Evolutionary conservation across 2,113 vertebrate genomes (phyloP).

Genomic region (Gopherus flavomarginatus): DNA sequence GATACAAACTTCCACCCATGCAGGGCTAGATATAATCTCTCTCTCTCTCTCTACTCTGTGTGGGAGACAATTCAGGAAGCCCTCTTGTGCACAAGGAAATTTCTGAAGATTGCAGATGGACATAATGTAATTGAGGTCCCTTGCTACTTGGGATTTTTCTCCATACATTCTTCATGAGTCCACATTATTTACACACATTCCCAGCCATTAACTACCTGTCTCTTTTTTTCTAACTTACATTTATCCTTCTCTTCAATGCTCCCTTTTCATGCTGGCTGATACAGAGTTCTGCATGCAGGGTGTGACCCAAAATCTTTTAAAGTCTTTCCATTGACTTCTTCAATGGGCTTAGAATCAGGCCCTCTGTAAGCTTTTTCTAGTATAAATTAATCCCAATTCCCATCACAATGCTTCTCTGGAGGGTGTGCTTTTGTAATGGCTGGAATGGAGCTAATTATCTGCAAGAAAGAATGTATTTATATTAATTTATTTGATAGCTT

Average conservation of each 20-base stretch:
- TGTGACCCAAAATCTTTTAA: neutral
- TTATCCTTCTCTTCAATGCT: neutral
- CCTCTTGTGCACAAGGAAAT: neutral
- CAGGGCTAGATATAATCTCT: neutral
- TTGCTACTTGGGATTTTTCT: neutral
- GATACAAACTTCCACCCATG: neutral
- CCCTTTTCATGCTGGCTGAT: neutral
- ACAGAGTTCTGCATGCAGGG: neutral
- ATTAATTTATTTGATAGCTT: neutral
- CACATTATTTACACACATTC: accelerated
- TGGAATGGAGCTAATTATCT: neutral
- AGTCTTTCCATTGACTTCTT: neutral
- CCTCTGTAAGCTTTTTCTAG: neutral
- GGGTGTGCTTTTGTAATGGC: neutral
- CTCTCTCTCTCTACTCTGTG: neutral
- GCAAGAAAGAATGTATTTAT: neutral
- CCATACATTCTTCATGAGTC: neutral
- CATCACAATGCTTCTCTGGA: neutral
- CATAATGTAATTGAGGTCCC: neutral
- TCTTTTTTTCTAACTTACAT: neutral
- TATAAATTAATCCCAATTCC: neutral
- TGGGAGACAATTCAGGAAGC: neutral
- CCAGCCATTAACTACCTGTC: neutral
- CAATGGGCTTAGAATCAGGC: neutral
- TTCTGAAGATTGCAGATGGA: neutral